Percentiles rank a stretch among this genome's conserved stretches.
phyloP scores from a whole-genome alignment of 2,797 vertebrate genomes.

The Oreortyx pictus region DNA sequence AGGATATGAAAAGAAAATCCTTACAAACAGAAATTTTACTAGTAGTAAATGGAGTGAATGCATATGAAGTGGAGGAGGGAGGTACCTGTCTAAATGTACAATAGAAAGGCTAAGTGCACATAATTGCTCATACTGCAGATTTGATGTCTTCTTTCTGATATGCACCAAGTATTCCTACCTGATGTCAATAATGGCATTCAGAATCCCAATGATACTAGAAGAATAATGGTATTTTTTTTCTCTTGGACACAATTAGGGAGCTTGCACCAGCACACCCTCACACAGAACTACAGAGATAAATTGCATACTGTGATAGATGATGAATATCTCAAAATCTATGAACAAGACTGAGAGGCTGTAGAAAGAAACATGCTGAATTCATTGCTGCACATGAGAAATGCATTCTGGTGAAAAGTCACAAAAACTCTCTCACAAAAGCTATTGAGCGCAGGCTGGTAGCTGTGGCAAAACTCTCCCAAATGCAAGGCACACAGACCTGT shows the following conservation, averaged over 20 bases:
- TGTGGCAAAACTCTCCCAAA: neutral
- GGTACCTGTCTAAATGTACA: accelerated
- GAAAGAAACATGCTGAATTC: neutral
- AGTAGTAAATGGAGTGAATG: neutral
- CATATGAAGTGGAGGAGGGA: neutral
- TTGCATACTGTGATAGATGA: neutral
- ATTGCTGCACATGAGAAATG: neutral
- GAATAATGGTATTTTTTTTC: neutral
- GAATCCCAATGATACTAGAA: neutral
- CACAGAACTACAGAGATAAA: neutral
- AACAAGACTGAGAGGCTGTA: neutral
- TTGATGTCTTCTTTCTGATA: neutral
- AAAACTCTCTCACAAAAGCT: neutral
- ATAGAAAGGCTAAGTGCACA: neutral
- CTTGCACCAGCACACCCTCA: accelerated
- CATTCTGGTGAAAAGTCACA: neutral
- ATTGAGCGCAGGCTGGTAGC: neutral
- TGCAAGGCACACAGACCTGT: accelerated
- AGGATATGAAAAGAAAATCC: neutral
- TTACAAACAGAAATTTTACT: neutral
- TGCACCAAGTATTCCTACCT: neutral
- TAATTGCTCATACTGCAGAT: neutral
- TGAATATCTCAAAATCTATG: neutral
- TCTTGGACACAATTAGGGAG: neutral
- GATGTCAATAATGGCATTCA: neutral